These are phyloP conservation scores for Leptinotarsa haldemani DNA, from an alignment of 2,888 invertebrate species.

Conservation along the genomic window DNA sequence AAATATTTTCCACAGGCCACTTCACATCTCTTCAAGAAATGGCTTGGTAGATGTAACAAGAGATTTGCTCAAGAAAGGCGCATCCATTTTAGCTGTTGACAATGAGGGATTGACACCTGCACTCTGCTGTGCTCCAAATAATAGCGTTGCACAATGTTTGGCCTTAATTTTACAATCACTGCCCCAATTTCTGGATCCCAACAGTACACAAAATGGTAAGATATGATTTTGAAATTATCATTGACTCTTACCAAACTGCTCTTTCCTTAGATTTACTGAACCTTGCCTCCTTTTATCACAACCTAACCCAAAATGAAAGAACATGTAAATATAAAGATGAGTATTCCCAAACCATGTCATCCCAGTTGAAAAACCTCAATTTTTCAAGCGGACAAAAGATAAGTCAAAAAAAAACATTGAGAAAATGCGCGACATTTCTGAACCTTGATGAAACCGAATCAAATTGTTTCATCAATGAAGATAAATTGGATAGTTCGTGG, in stretches of 20 bases:
- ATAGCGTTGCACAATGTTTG: slow-evolving; percentile 72
- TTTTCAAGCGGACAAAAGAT: neutral
- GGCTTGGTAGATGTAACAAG: slow-evolving; percentile 72
- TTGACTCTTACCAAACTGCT: neutral
- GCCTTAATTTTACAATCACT: slow-evolving; percentile 67
- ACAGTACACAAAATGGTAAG: slow-evolving; percentile 44
- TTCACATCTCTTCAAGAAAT: slow-evolving; percentile 73
- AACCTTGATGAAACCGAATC: slow-evolving; percentile 12
- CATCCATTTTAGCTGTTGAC: slow-evolving; percentile 71
- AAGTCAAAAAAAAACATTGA: neutral
- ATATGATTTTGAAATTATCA: slow-evolving; percentile 8
- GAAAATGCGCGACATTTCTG: slow-evolving; percentile 10
- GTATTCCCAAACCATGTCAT: slow-evolving; percentile 19
- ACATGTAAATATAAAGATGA: slow-evolving; percentile 19
- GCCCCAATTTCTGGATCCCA: slow-evolving; percentile 40
- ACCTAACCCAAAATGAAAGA: slow-evolving; percentile 26
- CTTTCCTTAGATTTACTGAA: slow-evolving; percentile 32
- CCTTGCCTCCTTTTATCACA: slow-evolving; percentile 27
- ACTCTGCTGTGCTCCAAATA: slow-evolving; percentile 72
- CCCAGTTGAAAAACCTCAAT: neutral
- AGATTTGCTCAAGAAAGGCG: slow-evolving; percentile 70
- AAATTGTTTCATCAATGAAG: slow-evolving; percentile 36
- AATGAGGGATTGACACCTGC: slow-evolving; percentile 73
- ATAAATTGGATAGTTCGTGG: slow-evolving; percentile 30
- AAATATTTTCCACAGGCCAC: slow-evolving; percentile 64